phyloP scores from a whole-genome alignment of 1,140 invertebrate species.

The Zaprionus davidi region DNA sequence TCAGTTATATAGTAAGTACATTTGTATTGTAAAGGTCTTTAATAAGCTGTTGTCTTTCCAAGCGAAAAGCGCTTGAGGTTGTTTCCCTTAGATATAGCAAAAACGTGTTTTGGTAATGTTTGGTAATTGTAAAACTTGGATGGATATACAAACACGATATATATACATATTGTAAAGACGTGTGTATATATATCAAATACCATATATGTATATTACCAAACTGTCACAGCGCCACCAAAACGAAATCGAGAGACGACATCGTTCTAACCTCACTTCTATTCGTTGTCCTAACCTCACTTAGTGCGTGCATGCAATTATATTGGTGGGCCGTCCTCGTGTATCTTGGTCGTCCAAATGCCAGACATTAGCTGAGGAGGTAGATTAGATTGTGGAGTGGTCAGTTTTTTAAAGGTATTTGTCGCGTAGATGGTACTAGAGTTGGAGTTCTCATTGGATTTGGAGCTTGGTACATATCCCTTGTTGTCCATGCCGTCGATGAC shows the following conservation, averaged over 20 bases:
- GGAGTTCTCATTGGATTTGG: conserved; percentile 26
- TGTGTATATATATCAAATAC: conserved; percentile 48
- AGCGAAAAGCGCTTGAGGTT: conserved; percentile 47
- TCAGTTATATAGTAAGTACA: conserved; percentile 35
- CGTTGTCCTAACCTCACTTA: conserved; percentile 6
- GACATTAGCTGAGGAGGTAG: conserved; percentile 82
- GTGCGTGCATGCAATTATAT: conserved; percentile 54
- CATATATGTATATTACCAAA: conserved; percentile 33
- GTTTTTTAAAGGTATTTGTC: conserved; percentile 65
- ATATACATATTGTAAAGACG: conserved; percentile 12
- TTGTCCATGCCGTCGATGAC: conserved; percentile 75
- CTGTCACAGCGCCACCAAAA: conserved; percentile 44
- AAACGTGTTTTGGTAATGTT: conserved; percentile 32
- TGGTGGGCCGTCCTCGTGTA: conserved; percentile 64
- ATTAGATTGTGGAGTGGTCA: conserved; percentile 78
- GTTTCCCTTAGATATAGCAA: conserved; percentile 20
- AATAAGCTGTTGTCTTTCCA: conserved; percentile 6
- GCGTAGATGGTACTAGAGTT: conserved; percentile 60
- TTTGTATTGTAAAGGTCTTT: conserved; percentile 29
- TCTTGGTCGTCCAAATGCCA: conserved; percentile 82
- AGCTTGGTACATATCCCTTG: conserved; percentile 63
- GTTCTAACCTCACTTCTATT: conserved; percentile 28
- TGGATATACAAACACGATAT: conserved; percentile 20
- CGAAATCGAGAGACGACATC: conserved; percentile 8
- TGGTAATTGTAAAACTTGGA: conserved; percentile 9